Evolutionary conservation across 2,113 vertebrate genomes (phyloP).

Genomic region (Trichechus manatus): DNA sequence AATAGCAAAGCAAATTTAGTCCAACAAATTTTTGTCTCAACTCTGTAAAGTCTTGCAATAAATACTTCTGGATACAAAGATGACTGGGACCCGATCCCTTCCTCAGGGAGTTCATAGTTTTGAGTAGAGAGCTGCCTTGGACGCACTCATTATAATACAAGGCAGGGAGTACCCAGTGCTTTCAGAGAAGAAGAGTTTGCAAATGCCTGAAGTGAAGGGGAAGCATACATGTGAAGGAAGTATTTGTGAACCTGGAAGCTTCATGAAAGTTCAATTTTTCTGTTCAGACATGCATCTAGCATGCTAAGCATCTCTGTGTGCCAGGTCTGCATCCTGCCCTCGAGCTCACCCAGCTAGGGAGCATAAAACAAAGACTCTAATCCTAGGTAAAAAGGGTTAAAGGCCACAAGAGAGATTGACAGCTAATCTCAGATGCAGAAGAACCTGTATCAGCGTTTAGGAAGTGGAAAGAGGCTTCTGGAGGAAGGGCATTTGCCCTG

Average conservation of each 20-base stretch:
- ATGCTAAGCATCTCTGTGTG: background rate
- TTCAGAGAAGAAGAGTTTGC: background rate
- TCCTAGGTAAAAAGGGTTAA: background rate
- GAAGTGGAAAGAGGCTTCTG: background rate
- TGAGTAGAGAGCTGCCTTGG: background rate
- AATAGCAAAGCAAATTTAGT: background rate
- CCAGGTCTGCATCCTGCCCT: background rate
- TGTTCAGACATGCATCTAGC: background rate
- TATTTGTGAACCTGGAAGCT: background rate
- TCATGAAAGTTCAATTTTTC: background rate
- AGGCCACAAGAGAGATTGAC: background rate
- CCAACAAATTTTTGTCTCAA: background rate
- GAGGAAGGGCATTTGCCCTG: background rate
- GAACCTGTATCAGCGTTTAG: background rate
- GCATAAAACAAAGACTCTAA: background rate
- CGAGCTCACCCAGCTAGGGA: background rate
- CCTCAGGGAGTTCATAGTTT: background rate
- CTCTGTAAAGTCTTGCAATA: background rate
- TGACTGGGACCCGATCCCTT: background rate
- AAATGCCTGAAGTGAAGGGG: background rate
- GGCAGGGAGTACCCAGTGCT: background rate
- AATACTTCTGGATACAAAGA: background rate
- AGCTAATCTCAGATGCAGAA: background rate
- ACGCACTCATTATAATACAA: background rate
- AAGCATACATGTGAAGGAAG: background rate